Evolutionary conservation across 2,888 invertebrate species (phyloP).

Genomic region (Galeruca laticollis): DNA sequence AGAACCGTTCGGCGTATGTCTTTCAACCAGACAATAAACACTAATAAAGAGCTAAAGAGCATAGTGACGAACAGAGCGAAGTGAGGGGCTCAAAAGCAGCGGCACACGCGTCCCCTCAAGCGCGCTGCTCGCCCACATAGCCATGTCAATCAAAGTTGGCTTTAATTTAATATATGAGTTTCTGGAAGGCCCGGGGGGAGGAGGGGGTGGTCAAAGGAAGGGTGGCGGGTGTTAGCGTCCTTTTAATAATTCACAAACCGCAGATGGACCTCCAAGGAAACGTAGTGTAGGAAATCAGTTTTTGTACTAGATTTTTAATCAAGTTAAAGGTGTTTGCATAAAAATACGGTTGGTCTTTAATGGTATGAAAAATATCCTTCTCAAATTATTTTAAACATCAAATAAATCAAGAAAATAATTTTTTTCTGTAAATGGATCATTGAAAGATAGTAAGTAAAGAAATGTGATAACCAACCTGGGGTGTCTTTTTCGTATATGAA

Average conservation of each 20-base stretch:
- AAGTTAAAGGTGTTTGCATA: neutral
- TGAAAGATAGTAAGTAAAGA: too few relatives aligned
- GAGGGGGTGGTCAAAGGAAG: neutral
- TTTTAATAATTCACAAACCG: conserved; percentile 37
- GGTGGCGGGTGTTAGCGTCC: conserved; percentile 8
- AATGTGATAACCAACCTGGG: too few relatives aligned
- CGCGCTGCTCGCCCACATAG: conserved; percentile 43
- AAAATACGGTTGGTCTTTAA: neutral
- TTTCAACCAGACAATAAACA: conserved; percentile 52
- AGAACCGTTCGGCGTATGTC: neutral
- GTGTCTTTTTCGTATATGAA: too few relatives aligned
- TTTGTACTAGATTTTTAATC: conserved; percentile 3
- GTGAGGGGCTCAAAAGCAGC: conserved; percentile 42
- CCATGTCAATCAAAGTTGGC: conserved; percentile 45
- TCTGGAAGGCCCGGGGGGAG: neutral
- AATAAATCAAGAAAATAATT: too few relatives aligned
- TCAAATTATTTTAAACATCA: neutral
- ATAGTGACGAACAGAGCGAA: conserved; percentile 53
- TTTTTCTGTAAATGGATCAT: too few relatives aligned
- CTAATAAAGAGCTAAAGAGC: conserved; percentile 53
- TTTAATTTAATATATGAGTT: conserved; percentile 42
- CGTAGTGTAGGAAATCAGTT: neutral
- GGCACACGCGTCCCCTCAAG: conserved; percentile 57
- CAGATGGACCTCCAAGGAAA: conserved; percentile 20
- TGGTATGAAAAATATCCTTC: too few relatives aligned